Evolutionary conservation across 2,113 vertebrate genomes (phyloP).

Genomic region (Gopherus flavomarginatus): DNA sequence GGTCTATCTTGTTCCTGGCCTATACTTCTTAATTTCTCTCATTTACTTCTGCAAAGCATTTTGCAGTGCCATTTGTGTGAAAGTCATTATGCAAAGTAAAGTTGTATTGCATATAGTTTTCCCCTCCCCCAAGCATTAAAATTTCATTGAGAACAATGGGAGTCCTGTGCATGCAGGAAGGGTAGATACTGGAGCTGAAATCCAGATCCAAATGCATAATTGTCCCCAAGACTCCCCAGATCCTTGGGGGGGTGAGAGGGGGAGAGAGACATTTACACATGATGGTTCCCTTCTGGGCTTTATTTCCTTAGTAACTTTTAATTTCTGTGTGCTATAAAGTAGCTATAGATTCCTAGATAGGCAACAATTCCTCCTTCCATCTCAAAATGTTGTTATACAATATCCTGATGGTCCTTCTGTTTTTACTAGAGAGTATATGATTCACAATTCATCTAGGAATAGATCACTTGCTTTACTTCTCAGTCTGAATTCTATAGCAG

Average conservation of each 20-base stretch:
- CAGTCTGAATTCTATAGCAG: slow-evolving; percentile 32
- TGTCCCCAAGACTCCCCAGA: background rate
- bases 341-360: background rate
- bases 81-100: background rate
- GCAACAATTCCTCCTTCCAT: slow-evolving; percentile 1
- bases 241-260: background rate
- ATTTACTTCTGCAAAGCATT: background rate
- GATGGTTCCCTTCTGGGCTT: background rate
- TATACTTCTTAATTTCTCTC: background rate
- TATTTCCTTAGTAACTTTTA: background rate
- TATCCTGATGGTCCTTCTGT: slow-evolving; percentile 20
- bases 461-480: background rate
- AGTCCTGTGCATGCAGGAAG: background rate
- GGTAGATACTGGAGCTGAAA: background rate
- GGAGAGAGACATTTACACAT: background rate
- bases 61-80: background rate
- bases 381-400: background rate
- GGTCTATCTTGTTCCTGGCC: no score
- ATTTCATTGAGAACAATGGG: background rate
- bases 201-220: background rate
- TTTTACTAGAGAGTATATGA: slow-evolving; percentile 9
- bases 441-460: slow-evolving; percentile 46
- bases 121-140: background rate
- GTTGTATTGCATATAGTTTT: background rate
- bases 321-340: background rate